Evolutionary conservation across 2,888 invertebrate species (phyloP).

Genomic region (Maniola hyperantus): DNA sequence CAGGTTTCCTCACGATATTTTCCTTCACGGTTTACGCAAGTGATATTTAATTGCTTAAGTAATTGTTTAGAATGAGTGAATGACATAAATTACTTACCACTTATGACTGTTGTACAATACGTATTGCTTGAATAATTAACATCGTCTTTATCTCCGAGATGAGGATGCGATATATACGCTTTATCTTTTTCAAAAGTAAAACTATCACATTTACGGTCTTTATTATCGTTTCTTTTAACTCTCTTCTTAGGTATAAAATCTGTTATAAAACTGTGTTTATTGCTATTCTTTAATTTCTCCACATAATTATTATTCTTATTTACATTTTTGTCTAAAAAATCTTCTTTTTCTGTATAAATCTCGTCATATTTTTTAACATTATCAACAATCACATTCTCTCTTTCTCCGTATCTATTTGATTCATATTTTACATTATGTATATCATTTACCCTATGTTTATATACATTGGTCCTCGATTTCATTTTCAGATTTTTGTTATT

Average conservation of each 20-base stretch:
- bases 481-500: conserved; percentile 45
- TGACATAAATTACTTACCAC: conserved; percentile 52
- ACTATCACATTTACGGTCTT: conserved; percentile 51
- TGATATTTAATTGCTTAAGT: no score
- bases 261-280: conserved; percentile 27
- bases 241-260: conserved; percentile 45
- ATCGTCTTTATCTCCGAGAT: conserved; percentile 48
- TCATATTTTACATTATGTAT: conserved; percentile 39
- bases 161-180: conserved; percentile 58
- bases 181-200: conserved; percentile 49
- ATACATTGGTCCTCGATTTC: conserved; percentile 50
- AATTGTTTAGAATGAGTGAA: no score
- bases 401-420: conserved; percentile 36
- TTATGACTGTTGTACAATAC: conserved; percentile 62
- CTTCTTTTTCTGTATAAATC: conserved; percentile 49
- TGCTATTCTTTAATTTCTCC: conserved; percentile 41
- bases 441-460: conserved; percentile 41
- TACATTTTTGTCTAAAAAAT: conserved; percentile 46
- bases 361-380: conserved; percentile 44
- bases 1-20: no score
- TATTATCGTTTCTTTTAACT: conserved; percentile 52
- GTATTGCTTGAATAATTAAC: conserved; percentile 58
- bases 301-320: conserved; percentile 47
- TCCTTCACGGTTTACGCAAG: no score
- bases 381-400: conserved; percentile 30